Evolutionary conservation across 2,113 vertebrate genomes (phyloP), one percentile per base, ranked within the genome.

Genomic region (Blennius ocellaris): DNA sequence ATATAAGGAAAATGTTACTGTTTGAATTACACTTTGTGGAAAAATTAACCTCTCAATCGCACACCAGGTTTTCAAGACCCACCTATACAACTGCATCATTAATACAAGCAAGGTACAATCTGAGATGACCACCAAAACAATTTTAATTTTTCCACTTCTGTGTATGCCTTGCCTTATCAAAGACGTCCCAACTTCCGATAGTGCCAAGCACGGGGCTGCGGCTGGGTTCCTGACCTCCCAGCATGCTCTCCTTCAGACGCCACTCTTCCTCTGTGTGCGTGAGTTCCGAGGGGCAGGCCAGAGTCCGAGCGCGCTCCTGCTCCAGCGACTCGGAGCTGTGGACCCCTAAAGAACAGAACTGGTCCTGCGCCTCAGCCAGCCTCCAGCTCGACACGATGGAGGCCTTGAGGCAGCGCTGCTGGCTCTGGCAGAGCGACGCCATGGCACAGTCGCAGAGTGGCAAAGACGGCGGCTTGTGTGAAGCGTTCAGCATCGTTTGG

Each of bases 331-430:
- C 98, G 0, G 96, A 96, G 86, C 97, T 95, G 90, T 99, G 96
- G 72, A 99, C 93, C 16, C 95, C 96, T 76, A 99, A 92, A 66
- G 92, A 96, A 64, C 94, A 95, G 8, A 99, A 93, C 91, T 96
- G 97, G 75, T 98, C 95, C 89, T 99, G 96, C n/a, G 97, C 97
- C 90, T 98, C 98, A 43, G 95, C 97, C 62, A 99, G 93, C 69
- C 95, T 96, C 98, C 97, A 99, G 17, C 94, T 95, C 80, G 96
- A 96, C 8, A 95, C 94, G 64, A 98, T 93, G 14, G 97, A 97
- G 69, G 94, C 96, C 82, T 97, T 96, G 74, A 97, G 91, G 62
- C 95, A 95, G 70, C 93, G 95, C 90, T 95, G 95, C 88, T 97
- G 95, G 80, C 94, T 95, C 87, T 96, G 95, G 88, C 95, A 97